Conservation (phyloP, 2,888 invertebrate genomes). For the Mesorhabditis sp. region DNA sequence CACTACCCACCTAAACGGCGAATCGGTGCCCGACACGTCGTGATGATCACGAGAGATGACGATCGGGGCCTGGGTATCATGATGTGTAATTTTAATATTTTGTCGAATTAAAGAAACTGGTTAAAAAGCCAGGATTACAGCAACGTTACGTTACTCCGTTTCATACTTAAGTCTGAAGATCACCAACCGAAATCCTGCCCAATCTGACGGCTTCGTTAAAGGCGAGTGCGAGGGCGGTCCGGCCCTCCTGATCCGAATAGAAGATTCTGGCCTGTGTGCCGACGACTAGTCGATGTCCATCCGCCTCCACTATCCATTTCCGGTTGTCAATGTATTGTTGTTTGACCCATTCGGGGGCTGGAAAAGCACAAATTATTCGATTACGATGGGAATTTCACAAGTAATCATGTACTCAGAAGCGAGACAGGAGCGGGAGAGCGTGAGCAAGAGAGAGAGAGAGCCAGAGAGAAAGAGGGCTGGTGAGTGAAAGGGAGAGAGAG, state of each 20-base stretch:
- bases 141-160: too few relatives aligned
- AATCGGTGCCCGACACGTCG: slow-evolving; percentile 63
- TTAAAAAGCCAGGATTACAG: too few relatives aligned
- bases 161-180: too few relatives aligned
- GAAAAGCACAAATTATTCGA: slow-evolving; percentile 1
- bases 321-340: slow-evolving; percentile 67
- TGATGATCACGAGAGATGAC: slow-evolving; percentile 68
- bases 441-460: too few relatives aligned
- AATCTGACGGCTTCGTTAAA: slow-evolving; percentile 63
- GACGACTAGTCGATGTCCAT: slow-evolving; percentile 63
- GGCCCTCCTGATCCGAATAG: slow-evolving; percentile 66
- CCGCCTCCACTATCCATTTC: slow-evolving; percentile 66
- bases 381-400: too few relatives aligned
- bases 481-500: too few relatives aligned
- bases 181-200: slow-evolving; percentile 28
- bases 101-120: not conserved
- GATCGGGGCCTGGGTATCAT: slow-evolving; percentile 62
- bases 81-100: too few relatives aligned
- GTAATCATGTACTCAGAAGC: too few relatives aligned
- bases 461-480: too few relatives aligned
- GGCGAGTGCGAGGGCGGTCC: slow-evolving; percentile 64
- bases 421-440: too few relatives aligned
- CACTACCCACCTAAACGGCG: slow-evolving; percentile 23
- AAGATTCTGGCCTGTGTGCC: slow-evolving; percentile 64
- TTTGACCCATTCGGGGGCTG: slow-evolving; percentile 61